phyloP scores from a whole-genome alignment of 2,888 invertebrate genomes.

The Sycophila texana region DNA sequence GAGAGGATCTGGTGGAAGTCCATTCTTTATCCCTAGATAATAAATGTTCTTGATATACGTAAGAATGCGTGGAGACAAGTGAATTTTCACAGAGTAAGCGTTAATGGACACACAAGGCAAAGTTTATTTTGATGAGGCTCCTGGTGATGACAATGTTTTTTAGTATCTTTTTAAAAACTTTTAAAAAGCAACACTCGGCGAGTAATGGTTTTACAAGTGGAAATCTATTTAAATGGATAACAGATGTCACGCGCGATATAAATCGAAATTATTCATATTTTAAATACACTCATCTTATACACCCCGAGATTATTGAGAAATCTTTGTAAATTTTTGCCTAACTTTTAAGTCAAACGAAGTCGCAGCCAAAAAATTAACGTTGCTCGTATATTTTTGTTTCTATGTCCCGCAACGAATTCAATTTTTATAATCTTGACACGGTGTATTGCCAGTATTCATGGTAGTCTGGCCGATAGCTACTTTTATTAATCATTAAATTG shows the following conservation, averaged over 20 bases:
- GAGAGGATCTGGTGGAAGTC: conserved; percentile 41
- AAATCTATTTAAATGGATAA: conserved; percentile 31
- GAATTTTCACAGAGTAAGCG: conserved; percentile 26
- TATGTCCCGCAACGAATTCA: not conserved
- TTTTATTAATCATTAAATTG: conserved; percentile 17
- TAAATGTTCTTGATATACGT: conserved; percentile 59
- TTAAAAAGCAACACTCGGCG: conserved; percentile 16
- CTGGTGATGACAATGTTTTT: conserved; percentile 53
- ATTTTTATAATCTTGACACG: not conserved
- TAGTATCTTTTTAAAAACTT: conserved; percentile 47
- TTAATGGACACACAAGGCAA: conserved; percentile 46
- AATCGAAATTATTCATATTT: conserved; percentile 69
- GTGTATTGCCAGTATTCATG: not conserved
- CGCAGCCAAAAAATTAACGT: conserved; percentile 22
- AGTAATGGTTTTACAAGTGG: conserved; percentile 32
- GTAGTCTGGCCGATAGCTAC: conserved; percentile 9
- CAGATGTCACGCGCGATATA: conserved; percentile 52
- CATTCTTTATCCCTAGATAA: conserved; percentile 57
- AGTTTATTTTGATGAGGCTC: conserved; percentile 56
- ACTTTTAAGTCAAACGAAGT: conserved; percentile 34
- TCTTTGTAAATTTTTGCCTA: conserved; percentile 56
- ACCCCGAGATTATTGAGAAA: conserved; percentile 52
- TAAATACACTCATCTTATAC: conserved; percentile 70
- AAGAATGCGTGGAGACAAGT: conserved; percentile 50
- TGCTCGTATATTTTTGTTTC: not conserved